These are phyloP conservation scores for Argyrosomus japonicus DNA, from an alignment of 2,113 vertebrate genomes.

Conservation along the genomic window DNA sequence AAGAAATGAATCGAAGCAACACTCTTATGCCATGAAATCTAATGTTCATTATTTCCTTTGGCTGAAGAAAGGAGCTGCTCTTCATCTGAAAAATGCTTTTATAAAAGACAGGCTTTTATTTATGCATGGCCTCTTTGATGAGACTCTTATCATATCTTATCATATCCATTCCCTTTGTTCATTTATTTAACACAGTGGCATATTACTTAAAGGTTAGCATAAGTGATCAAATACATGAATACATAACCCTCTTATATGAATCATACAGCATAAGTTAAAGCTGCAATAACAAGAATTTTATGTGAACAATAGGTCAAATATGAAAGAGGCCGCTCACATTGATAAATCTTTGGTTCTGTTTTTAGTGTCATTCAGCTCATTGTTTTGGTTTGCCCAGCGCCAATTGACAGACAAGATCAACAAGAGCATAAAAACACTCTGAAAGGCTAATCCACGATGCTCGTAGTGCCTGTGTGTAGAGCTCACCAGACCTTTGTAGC, in stretches of 20 bases:
- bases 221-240: background rate
- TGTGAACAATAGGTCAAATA: background rate
- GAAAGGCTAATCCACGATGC: too few species aligned
- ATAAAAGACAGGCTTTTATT: background rate
- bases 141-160: background rate
- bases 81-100: background rate
- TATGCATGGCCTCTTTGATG: background rate
- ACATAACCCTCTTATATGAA: background rate
- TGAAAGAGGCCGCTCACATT: background rate
- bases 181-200: background rate
- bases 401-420: too few species aligned
- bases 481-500: too few species aligned
- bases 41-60: background rate
- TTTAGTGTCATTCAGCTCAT: background rate
- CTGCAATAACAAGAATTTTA: background rate
- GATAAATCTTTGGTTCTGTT: too few species aligned
- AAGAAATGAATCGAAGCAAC: background rate
- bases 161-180: constrained; percentile 8
- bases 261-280: background rate
- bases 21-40: background rate
- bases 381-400: background rate
- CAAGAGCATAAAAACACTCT: too few species aligned
- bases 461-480: too few species aligned
- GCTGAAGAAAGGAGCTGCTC: background rate
- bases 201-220: background rate